Base-by-base conservation (phyloP, 1,140 invertebrate genomes). In the Venustaconcha ellipsiformis region DNA sequence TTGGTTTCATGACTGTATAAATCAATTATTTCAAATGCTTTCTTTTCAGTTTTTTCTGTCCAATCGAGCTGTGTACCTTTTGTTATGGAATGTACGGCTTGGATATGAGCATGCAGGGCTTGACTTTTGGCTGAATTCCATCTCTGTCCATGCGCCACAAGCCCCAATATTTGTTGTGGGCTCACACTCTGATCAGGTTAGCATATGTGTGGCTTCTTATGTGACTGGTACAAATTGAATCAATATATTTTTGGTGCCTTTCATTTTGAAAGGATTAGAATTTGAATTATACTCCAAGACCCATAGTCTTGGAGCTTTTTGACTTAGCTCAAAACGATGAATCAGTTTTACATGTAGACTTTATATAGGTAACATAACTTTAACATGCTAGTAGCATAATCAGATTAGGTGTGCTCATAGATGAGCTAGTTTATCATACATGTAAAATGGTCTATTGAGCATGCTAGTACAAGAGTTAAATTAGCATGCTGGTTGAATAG, bases 91-190 rank as follows among this genome's bases (percentile, higher is more conserved):
- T 84, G 86, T 89, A 1, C 74, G 89, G 55, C 85, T 88, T 14
- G 89, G 89, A 37, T 80, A 85, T 75, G 87, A 90, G 69, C 88
- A 90, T 81, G 86, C 86, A 57, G 86, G 86, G 37, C 76, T 88
- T 3, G 82, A 84, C 62, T 88, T 88, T 75, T 88, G 89, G 89
- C 82, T 90, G 23, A 89, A 82, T 69, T 89, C 87, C 14, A 88
- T 90, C n/a, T 78, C 82, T 14, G 88, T 88, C 15, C 89, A 90
- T 82, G 89, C 89, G 17, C 88, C 88, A 23, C 84, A 86, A 69
- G 88, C 88, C 70, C 89, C 89, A 2, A 88, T 90, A 60, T 88
- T 90, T 82, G 84, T 90, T 62, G 83, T 90, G 18, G 89, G 89
- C 13, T 86, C 89, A 23, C 89, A 90, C 80, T 76, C 84, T 55